Conservation (phyloP, 2,888 invertebrate species). For the Euclidia mi region DNA sequence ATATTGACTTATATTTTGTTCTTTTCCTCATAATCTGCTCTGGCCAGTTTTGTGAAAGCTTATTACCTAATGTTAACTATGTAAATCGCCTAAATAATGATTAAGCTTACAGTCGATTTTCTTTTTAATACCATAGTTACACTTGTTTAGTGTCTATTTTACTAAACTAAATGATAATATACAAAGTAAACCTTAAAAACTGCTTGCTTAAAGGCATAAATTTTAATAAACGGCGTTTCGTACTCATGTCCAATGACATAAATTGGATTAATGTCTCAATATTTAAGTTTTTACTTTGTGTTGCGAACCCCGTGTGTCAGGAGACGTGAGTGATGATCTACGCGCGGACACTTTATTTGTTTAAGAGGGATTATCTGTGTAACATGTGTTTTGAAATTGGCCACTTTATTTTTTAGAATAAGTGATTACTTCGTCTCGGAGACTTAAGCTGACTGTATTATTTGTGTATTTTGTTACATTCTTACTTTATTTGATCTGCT, state of each 20-base stretch:
- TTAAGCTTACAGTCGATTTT: slow-evolving; percentile 2
- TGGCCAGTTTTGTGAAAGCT: slow-evolving; percentile 5
- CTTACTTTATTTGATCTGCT: no score
- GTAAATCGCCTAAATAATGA: slow-evolving; percentile 26
- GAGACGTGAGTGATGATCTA: slow-evolving; percentile 47
- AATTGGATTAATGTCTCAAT: slow-evolving; percentile 67
- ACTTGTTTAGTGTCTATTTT: slow-evolving; percentile 11
- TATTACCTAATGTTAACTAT: slow-evolving; percentile 9
- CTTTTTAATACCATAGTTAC: background rate
- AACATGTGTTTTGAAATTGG: background rate
- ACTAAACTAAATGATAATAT: slow-evolving; percentile 24
- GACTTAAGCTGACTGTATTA: no score
- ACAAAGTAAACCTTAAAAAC: slow-evolving; percentile 36
- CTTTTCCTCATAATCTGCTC: no score
- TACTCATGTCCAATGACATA: slow-evolving; percentile 43
- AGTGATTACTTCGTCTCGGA: no score
- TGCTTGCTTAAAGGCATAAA: slow-evolving; percentile 46
- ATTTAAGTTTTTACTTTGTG: slow-evolving; percentile 61
- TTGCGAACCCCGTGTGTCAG: slow-evolving; percentile 53
- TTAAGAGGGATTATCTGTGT: slow-evolving; percentile 18
- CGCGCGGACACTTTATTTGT: slow-evolving; percentile 15
- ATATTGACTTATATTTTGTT: no score
- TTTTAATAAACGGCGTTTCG: slow-evolving; percentile 48
- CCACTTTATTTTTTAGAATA: no score
- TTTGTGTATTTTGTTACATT: no score